These are phyloP conservation scores for Sarcoramphus papa DNA, from an alignment of 2,797 vertebrate genomes.

Conservation along the genomic window DNA sequence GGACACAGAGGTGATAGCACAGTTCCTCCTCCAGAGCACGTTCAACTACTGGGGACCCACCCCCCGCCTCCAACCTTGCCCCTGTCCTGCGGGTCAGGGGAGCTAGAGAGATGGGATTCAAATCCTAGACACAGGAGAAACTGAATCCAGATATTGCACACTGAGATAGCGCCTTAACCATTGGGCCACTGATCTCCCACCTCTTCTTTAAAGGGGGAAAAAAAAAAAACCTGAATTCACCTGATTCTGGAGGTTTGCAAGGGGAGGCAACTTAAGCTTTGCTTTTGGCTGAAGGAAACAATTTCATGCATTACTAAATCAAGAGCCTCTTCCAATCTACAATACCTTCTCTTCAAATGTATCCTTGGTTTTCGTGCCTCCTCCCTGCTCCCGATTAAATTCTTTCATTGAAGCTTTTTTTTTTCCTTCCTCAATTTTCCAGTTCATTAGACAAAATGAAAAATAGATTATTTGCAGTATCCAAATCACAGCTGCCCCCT, in stretches of 20 bases:
- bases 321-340: background rate
- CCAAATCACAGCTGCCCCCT: background rate
- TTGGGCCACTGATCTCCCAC: background rate
- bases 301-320: background rate
- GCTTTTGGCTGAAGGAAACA: background rate
- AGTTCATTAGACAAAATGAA: constrained; percentile 1
- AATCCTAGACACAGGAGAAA: background rate
- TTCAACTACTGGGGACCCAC: background rate
- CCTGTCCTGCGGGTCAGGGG: background rate
- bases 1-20: background rate
- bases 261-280: background rate
- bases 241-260: background rate
- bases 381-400: background rate
- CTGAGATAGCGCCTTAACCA: background rate
- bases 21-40: rapidly evolving
- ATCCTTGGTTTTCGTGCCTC: background rate
- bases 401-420: background rate
- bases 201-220: background rate
- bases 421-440: background rate
- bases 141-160: background rate
- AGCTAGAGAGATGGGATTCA: background rate
- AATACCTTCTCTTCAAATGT: background rate
- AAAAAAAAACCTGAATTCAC: background rate
- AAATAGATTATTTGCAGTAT: background rate
- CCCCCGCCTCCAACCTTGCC: background rate